Base-by-base conservation (phyloP, 2,888 invertebrate genomes). In the Aleiodes testaceus region DNA sequence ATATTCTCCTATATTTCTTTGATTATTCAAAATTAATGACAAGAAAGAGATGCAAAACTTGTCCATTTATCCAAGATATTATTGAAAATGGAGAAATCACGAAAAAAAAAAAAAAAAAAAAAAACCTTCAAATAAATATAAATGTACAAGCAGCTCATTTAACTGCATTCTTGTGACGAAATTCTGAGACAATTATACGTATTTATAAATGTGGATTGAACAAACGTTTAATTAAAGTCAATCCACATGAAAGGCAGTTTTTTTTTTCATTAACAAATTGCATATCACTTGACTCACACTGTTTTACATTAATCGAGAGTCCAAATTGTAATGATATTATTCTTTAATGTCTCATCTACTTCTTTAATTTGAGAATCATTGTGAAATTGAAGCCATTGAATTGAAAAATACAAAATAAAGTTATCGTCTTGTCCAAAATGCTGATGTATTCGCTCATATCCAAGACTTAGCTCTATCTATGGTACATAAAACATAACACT, bases 401-500 rank as follows among this genome's bases (percentile, higher is more conserved):
- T 59, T 16, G 26, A 53, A 45, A 64, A 44, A 44, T 22, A 44
- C 20, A 45, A 55, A 36, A 65, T 47, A 55, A 53, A 45, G 14
- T 50, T 2, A 20, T 55, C 50, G n/a, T 78, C 72, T 66, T 79
- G 72, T 79, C 77, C 79, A 79, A 80, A 80, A 81, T 78, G 78
- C 78, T 80, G 78, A 77, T 83, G 76, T 82, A 80, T 81, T 82
- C 79, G 79, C 78, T 79, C 77, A 77, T 80, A 69, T 77, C 79
- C 75, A 65, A 71, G 79, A 79, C 77, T 76, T 80, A 78, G 77
- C 72, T 75, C 79, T 81, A 82, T 79, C 79, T 82, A 84, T 80
- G 76, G 79, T 82, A 84, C 81, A 84, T 80, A 81, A 84, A 83
- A 82, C 80, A 79, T 84, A 82, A 82, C 81, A 80, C 81, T 83